Base-by-base conservation (phyloP, 2,888 invertebrate genomes). In the Sinhomidia bicolor region DNA sequence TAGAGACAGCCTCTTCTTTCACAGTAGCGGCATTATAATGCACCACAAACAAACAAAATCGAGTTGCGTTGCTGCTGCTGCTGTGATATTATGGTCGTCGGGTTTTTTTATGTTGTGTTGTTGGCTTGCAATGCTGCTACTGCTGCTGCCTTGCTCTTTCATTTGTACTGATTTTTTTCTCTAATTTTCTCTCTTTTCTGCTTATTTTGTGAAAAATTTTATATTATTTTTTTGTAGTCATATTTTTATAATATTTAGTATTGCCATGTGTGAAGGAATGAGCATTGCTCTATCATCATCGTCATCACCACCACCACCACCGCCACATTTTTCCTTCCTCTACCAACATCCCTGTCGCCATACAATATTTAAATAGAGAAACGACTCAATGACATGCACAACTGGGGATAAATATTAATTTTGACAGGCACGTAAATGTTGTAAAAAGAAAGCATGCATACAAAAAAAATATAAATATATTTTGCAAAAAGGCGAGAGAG, bases 371-470 rank as follows among this genome's bases (percentile, higher is more conserved):
- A 81, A 62, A 54, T 51, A 83, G 87, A 76, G 76, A 82, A 87
- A 87, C 86, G 76, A 76, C 83, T 83, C 83, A 78, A 88, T 88
- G 83, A 79, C 83, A 83, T 83, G 88, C 76, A 81, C 82, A 82
- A 74, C 78, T 79, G 44, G 29, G 83, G 76, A 83, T 79, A 86
- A 83, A 83, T 88, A 88, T 88, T 88, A 83, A 88, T 88, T 88
- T 68, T 88, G 88, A 88, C 78, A 78, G 78, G 78, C 83, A 79
- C 83, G 78, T 82, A 83, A 74, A 65, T 86, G 60, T 29, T 85
- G 65, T 47, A 47, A 71, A 47, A 65, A 47, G 78, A 36, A 85
- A 71, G 26, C 85, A 41, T 68, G 68, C 36, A 60, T 60, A 12
- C 23, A 6, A 23, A 60, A 60, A 60, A 32, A 44, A 60, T 71